A percentile compares a stretch with the other conserved stretches of the same genome.
Evolutionary conservation across 2,797 vertebrate genomes (phyloP).

Genomic region (Limosa lapponica): DNA sequence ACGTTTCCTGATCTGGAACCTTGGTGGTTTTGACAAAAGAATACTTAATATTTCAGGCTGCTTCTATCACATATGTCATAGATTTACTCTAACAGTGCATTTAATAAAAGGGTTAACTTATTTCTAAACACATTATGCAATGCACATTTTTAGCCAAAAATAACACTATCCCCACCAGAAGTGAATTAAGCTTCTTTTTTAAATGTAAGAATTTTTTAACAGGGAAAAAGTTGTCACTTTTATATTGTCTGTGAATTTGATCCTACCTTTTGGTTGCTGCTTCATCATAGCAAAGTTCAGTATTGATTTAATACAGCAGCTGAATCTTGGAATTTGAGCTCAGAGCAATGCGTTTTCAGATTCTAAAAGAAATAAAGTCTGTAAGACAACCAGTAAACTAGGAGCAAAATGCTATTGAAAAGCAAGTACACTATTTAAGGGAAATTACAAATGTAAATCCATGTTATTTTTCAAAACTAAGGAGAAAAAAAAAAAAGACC

Average conservation of each 20-base stretch:
- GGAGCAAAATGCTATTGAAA: slow-evolving; percentile 10
- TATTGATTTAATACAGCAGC: not conserved
- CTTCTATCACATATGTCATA: not conserved
- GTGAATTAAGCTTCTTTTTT: slow-evolving; percentile 17
- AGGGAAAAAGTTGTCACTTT: not conserved
- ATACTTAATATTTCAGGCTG: not conserved
- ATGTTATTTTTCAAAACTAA: slow-evolving; percentile 65
- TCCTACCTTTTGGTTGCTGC: not conserved
- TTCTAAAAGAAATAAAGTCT: not conserved
- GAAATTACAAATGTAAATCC: slow-evolving; percentile 46
- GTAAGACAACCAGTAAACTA: slow-evolving; percentile 18
- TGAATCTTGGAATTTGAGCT: not conserved
- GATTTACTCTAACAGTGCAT: not conserved
- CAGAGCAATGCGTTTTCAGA: not conserved
- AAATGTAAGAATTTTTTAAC: not conserved
- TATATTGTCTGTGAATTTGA: not conserved
- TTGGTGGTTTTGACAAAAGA: not conserved
- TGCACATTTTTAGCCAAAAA: slow-evolving; percentile 22
- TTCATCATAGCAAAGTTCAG: not conserved
- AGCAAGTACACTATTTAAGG: slow-evolving; percentile 8
- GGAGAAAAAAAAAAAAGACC: not conserved
- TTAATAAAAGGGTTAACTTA: slow-evolving; percentile 41
- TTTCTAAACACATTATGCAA: slow-evolving; percentile 49
- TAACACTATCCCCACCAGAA: not conserved
- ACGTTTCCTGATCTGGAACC: not conserved